A percentile compares a stretch with the other conserved stretches of the same genome.
Conservation (phyloP, 2,888 invertebrate genomes). For the Arrhopalites spinosus region DNA sequence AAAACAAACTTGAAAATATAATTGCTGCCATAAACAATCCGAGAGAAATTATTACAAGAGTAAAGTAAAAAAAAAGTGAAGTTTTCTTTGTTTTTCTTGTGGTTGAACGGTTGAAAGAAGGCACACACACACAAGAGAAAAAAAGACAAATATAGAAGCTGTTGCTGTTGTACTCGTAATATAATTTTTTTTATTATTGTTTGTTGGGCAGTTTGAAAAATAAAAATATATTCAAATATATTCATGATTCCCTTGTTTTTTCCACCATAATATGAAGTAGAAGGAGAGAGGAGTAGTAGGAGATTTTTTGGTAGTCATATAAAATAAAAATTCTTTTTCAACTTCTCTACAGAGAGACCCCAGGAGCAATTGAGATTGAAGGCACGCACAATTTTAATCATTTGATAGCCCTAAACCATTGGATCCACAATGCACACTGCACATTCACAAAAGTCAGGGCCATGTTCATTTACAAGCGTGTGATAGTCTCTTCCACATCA, state of each 20-base stretch:
- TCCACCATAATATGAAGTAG: not conserved
- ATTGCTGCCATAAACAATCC: conserved; percentile 1
- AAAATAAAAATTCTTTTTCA: conserved; percentile 12
- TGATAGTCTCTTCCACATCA: conserved; percentile 12
- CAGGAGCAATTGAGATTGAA: conserved; percentile 36
- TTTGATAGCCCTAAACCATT: conserved; percentile 32
- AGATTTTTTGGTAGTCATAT: too few species aligned
- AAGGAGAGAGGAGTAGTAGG: not conserved
- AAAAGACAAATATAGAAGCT: too few species aligned
- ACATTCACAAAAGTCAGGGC: not conserved
- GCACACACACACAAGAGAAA: too few species aligned
- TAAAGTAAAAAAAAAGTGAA: too few species aligned
- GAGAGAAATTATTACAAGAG: not conserved
- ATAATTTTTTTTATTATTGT: too few species aligned
- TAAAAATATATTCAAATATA: not conserved
- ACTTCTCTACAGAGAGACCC: too few species aligned
- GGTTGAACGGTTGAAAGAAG: too few species aligned
- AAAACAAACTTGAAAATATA: not conserved
- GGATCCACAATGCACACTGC: not conserved
- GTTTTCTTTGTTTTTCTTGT: too few species aligned
- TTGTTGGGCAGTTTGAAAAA: not conserved
- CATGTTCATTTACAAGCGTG: not conserved
- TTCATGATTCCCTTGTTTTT: not conserved
- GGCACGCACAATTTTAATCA: conserved; percentile 36
- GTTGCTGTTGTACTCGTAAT: too few species aligned